A percentile compares a stretch with the other conserved stretches of the same genome.
Conservation (phyloP, 2,888 invertebrate species). For the Scelioninae gen. 1 region DNA sequence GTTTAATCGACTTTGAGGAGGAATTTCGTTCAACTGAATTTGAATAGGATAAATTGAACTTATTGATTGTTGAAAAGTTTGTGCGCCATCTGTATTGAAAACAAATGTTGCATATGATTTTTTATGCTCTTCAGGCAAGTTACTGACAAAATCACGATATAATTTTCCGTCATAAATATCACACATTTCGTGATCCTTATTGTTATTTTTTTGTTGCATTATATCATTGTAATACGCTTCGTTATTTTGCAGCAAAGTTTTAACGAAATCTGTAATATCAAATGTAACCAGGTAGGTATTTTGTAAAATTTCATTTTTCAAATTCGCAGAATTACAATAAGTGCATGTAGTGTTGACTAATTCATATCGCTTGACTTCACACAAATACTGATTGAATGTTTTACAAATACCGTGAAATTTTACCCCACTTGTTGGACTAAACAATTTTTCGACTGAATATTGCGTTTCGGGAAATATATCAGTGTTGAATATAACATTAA, state of each 20-base stretch:
- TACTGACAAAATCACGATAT: constrained; percentile 54
- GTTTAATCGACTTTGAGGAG: constrained; percentile 36
- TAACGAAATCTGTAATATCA: too few relatives aligned
- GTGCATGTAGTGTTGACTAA: background rate
- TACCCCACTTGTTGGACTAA: constrained; percentile 7
- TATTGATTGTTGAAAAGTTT: constrained; percentile 45
- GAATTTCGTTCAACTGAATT: constrained; percentile 50
- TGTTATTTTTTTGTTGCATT: too few relatives aligned
- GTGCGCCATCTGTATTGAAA: constrained; percentile 40
- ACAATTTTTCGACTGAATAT: constrained; percentile 18
- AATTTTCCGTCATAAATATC: constrained; percentile 60
- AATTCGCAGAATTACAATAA: background rate
- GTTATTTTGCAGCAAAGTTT: too few relatives aligned
- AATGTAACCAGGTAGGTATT: too few relatives aligned
- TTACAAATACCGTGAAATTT: constrained; percentile 21
- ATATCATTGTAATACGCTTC: too few relatives aligned
- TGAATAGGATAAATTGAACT: constrained; percentile 57
- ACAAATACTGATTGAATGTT: constrained; percentile 17
- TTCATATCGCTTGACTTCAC: constrained; percentile 17
- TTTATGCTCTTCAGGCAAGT: constrained; percentile 36
- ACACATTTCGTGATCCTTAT: constrained; percentile 5
- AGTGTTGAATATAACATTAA: constrained; percentile 10
- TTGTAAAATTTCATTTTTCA: too few relatives aligned
- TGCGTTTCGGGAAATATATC: constrained; percentile 10
- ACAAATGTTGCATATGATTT: constrained; percentile 48